Percentiles rank a stretch among this genome's conserved stretches.
These are phyloP conservation scores for Melanotaenia duboulayi DNA, from an alignment of 2,113 vertebrate species.

Conservation along the genomic window DNA sequence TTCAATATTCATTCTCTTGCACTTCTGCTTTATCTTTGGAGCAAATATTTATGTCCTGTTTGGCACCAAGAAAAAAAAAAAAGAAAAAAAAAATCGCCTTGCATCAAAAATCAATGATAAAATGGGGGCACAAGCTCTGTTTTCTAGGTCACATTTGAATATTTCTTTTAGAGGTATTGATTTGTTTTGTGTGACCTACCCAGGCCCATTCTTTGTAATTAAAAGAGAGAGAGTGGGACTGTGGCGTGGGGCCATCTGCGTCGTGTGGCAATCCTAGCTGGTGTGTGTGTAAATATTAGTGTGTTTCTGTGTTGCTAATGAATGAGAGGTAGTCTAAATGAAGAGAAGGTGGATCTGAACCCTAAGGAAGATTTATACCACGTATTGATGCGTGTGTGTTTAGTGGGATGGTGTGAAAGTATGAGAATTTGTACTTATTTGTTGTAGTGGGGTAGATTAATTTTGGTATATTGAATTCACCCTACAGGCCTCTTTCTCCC, in stretches of 20 bases:
- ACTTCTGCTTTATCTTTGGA: constrained; percentile 68
- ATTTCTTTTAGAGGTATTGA: constrained; percentile 84
- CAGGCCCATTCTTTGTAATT: constrained; percentile 83
- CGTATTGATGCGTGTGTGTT: constrained; percentile 20
- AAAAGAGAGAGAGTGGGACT: constrained; percentile 76
- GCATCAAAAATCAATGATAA: constrained; percentile 83
- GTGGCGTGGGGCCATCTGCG: constrained; percentile 55
- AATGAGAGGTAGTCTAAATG: constrained; percentile 72
- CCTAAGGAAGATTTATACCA: constrained; percentile 75
- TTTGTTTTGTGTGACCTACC: constrained; percentile 82
- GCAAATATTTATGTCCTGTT: constrained; percentile 79
- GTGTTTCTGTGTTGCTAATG: constrained; percentile 53
- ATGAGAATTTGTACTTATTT: constrained; percentile 8
- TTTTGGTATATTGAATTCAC: constrained; percentile 78
- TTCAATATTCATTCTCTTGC: constrained; percentile 79
- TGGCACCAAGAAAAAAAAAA: constrained; percentile 43
- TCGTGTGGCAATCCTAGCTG: constrained; percentile 52
- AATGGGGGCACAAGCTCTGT: constrained; percentile 72
- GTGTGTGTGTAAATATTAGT: constrained; percentile 44
- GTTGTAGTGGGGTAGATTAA: constrained; percentile 72
- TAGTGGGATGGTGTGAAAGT: background rate
- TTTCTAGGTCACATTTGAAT: constrained; percentile 86
- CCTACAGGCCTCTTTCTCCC: constrained; percentile 68
- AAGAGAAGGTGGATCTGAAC: constrained; percentile 69
- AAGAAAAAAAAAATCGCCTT: constrained; percentile 74